Conservation (phyloP, 2,113 vertebrate species). For the Jacana jacana region DNA sequence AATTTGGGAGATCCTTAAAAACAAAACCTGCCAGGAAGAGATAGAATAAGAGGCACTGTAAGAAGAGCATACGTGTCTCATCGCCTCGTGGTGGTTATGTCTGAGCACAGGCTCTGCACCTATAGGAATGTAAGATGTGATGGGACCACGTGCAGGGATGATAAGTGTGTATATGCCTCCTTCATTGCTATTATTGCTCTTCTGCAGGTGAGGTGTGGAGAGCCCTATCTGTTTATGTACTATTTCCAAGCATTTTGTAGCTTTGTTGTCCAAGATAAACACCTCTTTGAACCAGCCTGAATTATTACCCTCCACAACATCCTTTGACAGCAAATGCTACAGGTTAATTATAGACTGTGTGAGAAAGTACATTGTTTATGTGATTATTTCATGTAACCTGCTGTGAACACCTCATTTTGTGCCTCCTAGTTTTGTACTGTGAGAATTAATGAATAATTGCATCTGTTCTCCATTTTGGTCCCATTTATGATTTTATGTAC, state of each 20-base stretch:
- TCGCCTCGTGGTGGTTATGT: not conserved
- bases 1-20: not conserved
- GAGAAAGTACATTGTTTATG: not conserved
- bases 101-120: not conserved
- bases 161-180: not conserved
- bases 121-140: not conserved
- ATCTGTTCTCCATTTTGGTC: not conserved
- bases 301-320: not conserved
- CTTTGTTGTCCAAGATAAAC: not conserved
- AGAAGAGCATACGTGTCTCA: not conserved
- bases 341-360: not conserved
- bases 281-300: not conserved
- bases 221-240: not conserved
- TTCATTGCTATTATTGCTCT: not conserved
- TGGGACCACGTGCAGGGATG: not conserved
- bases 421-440: not conserved
- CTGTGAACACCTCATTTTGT: not conserved
- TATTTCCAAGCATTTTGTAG: not conserved
- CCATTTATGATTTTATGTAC: not conserved
- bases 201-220: not conserved
- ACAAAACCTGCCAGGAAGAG: not conserved
- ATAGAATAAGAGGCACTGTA: not conserved
- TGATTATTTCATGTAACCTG: not conserved
- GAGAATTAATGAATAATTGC: not conserved
- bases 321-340: not conserved